Base-by-base conservation (phyloP, 2,113 vertebrate species). In the Strix aluco region DNA sequence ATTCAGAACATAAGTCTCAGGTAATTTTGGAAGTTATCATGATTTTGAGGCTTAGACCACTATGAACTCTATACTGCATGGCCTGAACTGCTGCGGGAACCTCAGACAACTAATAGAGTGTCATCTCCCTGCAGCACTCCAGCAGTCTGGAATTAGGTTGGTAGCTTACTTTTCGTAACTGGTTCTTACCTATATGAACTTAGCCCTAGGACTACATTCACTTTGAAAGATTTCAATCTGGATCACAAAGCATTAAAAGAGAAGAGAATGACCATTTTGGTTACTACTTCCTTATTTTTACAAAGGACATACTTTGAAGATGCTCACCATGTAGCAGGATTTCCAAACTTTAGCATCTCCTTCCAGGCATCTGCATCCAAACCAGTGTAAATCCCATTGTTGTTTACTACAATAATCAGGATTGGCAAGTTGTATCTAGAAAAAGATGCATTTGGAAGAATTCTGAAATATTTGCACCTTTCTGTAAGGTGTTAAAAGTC, bases 361-460 rank as follows among this genome's bases (percentile, higher is more conserved):
- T 98, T 98, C 99, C 99, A 99, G 17, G 98, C 96, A 61, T 98
- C 97, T 84, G 91, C 44, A 98, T 99, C 98, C 52, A 99, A 88
- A 81, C 99, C 99, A 81, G 98, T 98, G 96, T 99, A 99, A 97
- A 99, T 99, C 16, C 99, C 99, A 77, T 99, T 99, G 96, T 99
- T 99, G 95, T 99, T 99, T 44, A 99, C 98, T 40, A 99, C 67
- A 5, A 99, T 98, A 95, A 99, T 97, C 67, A 99, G 83, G 58
- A 99, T 97, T 47, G 99, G 99, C 69, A 99, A 98, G 10, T 98
- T 99, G 95, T 99, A 99, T 95, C 99, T 99, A 89, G 52, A 97
- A 95, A 94, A 80, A 93, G 46, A 90, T 59, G 46, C 7, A 94
- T 46, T 57, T 49, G n/a, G 70, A 78, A 72, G 81, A 55, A 65